phyloP scores from a whole-genome alignment of 1,140 invertebrate species.

The Steinernema feltiae region DNA sequence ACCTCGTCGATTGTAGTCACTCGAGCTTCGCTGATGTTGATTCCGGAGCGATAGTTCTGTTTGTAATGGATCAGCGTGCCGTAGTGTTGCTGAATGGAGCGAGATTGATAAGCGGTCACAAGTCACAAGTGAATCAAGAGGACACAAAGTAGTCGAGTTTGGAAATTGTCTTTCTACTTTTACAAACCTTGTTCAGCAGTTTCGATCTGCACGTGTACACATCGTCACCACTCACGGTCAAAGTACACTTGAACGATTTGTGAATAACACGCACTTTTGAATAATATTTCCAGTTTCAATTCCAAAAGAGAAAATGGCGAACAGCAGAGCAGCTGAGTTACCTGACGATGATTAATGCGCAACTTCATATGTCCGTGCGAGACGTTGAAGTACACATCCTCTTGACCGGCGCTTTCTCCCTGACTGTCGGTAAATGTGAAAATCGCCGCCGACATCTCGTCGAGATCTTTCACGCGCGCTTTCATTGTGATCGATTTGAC shows the following conservation, averaged over 20 bases:
- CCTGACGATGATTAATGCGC: conserved; percentile 22
- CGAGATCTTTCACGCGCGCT: conserved; percentile 29
- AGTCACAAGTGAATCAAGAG: background rate
- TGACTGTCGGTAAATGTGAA: conserved; percentile 28
- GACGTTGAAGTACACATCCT: conserved; percentile 35
- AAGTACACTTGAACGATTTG: too few species aligned
- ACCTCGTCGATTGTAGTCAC: conserved; percentile 24
- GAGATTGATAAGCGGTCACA: background rate
- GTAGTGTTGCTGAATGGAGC: conserved; percentile 17
- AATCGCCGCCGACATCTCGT: conserved; percentile 26
- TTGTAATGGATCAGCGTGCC: conserved; percentile 29
- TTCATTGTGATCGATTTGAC: conserved; percentile 23
- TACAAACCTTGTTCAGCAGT: too few species aligned
- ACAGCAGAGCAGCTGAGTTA: background rate
- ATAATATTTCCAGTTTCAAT: background rate
- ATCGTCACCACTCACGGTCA: too few species aligned
- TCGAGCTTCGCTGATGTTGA: conserved; percentile 26
- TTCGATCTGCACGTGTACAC: too few species aligned
- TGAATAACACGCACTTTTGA: too few species aligned
- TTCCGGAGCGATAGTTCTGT: conserved; percentile 20
- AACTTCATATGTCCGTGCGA: conserved; percentile 27
- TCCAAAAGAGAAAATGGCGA: background rate
- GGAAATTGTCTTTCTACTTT: too few species aligned
- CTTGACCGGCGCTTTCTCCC: conserved; percentile 18
- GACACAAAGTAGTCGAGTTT: too few species aligned